These are phyloP conservation scores for Lordiphosa mommai DNA, from an alignment of 1,140 invertebrate genomes.

Conservation along the genomic window DNA sequence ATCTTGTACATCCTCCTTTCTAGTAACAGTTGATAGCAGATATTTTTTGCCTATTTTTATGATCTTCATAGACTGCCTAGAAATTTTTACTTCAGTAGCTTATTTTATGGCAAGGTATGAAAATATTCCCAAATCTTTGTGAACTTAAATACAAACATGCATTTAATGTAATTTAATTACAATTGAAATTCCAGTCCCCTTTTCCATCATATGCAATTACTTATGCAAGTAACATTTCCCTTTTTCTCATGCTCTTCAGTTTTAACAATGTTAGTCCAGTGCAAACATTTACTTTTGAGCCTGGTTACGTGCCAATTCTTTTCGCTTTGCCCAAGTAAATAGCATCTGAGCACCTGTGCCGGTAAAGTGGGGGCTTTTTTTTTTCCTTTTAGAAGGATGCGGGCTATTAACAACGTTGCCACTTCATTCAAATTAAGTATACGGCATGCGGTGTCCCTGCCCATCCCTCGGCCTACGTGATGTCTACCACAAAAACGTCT, in stretches of 20 bases:
- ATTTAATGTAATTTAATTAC: no score
- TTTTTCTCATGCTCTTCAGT: constrained; percentile 18
- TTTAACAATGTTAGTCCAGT: constrained; percentile 14
- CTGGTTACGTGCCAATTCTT: constrained; percentile 13
- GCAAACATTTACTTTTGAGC: constrained; percentile 12
- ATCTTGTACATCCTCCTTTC: no score
- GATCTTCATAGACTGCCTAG: no score
- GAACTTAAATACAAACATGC: no score
- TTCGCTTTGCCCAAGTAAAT: constrained; percentile 52
- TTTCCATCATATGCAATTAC: constrained; percentile 1
- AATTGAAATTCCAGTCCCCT: background rate
- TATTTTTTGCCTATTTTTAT: no score
- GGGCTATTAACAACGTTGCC: constrained; percentile 67
- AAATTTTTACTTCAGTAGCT: no score
- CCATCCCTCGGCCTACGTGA: constrained; percentile 29
- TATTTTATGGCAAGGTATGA: no score
- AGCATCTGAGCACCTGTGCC: constrained; percentile 31
- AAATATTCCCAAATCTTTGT: no score
- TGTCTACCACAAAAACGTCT: constrained; percentile 52
- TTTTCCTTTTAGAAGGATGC: constrained; percentile 1
- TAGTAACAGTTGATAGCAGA: no score
- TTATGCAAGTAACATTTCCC: constrained; percentile 15
- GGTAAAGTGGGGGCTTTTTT: constrained; percentile 1
- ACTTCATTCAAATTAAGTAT: constrained; percentile 72
- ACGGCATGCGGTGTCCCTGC: constrained; percentile 36